Evolutionary conservation across 2,797 vertebrate genomes (phyloP).

Genomic region (Loriculus beryllinus): DNA sequence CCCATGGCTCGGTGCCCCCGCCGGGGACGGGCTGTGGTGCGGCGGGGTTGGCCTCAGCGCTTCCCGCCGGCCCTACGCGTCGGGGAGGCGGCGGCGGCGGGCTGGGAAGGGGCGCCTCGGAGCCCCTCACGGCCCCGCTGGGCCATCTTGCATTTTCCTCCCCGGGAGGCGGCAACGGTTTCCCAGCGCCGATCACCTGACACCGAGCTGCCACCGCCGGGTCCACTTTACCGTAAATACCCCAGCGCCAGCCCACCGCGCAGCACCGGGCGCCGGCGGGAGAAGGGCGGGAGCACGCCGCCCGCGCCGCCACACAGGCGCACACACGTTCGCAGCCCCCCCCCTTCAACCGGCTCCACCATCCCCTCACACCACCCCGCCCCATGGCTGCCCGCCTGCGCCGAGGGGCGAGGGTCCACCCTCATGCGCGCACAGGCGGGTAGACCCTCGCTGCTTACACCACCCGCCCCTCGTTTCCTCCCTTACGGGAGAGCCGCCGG

Average conservation of each 20-base stretch:
- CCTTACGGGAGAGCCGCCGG: neutral
- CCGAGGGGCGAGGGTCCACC: neutral
- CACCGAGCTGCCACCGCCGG: constrained; percentile 72
- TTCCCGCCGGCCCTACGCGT: constrained; percentile 13
- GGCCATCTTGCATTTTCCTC: constrained; percentile 87
- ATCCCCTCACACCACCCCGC: neutral
- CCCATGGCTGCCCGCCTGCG: neutral
- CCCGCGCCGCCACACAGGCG: constrained; percentile 11
- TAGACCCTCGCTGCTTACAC: neutral
- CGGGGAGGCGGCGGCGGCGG: neutral
- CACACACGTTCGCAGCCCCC: neutral
- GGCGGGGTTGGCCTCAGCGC: constrained; percentile 19
- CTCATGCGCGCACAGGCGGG: neutral
- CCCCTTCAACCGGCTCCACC: neutral
- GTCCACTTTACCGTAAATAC: constrained; percentile 90
- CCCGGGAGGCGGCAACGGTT: constrained; percentile 47
- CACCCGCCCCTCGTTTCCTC: neutral
- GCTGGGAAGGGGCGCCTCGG: constrained; percentile 74
- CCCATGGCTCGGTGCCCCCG: constrained; percentile 82
- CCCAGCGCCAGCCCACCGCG: constrained; percentile 27
- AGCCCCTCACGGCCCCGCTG: constrained; percentile 82
- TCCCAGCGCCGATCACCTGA: constrained; percentile 84
- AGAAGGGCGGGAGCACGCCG: constrained; percentile 30
- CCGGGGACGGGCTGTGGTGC: constrained; percentile 3
- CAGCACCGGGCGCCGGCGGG: neutral